Evolutionary conservation across 2,888 invertebrate genomes (phyloP).

Genomic region (Pseudococcus jackbeardsleyi): DNA sequence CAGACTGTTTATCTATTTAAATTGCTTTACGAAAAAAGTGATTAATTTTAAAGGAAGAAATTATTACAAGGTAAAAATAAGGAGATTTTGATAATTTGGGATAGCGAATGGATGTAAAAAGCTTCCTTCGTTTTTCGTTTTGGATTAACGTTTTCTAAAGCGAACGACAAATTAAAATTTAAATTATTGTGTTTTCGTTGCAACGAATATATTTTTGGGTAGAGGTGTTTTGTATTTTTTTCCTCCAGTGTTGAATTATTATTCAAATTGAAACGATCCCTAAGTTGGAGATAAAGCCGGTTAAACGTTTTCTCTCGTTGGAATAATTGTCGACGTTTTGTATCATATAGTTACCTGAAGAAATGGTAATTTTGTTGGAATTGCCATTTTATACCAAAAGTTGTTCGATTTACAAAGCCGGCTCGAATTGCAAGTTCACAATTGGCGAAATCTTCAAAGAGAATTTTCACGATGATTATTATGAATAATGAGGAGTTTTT

Average conservation of each 20-base stretch:
- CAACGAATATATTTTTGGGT: not conserved
- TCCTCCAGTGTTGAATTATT: not conserved
- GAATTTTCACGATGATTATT: too few species aligned
- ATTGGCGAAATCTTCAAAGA: not conserved
- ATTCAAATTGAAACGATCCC: not conserved
- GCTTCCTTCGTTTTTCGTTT: not conserved
- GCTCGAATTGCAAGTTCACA: not conserved
- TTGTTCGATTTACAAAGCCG: not conserved
- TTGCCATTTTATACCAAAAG: not conserved
- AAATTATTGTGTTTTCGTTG: constrained; percentile 11
- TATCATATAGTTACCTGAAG: not conserved
- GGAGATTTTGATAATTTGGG: not conserved
- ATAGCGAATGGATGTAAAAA: not conserved
- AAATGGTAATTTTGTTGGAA: not conserved
- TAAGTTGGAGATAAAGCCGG: not conserved
- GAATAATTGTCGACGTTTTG: constrained; percentile 5
- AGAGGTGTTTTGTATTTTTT: not conserved
- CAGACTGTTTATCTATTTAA: not conserved
- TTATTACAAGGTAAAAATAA: not conserved
- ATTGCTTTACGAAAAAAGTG: not conserved
- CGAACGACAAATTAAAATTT: not conserved
- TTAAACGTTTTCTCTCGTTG: not conserved
- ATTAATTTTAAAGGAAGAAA: not conserved
- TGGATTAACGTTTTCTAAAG: not conserved
- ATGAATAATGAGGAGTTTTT: too few species aligned